Base-by-base conservation (phyloP, 2,888 invertebrate species). In the Drosophila helvetica region DNA sequence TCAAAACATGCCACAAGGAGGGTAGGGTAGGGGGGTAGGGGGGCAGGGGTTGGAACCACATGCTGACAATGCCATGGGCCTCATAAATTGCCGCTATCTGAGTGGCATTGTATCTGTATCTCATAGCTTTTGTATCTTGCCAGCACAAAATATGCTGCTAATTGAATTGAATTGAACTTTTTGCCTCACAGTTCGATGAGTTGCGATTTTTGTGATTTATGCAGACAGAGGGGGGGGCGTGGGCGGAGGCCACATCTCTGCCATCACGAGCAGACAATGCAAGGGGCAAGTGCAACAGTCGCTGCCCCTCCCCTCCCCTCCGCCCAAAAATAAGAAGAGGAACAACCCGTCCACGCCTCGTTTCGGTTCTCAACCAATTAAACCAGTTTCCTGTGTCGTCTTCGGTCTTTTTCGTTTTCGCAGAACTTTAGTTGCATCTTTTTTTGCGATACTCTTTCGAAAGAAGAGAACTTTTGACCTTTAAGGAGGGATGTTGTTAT, bases 41-140 rank as follows among this genome's bases (percentile, higher is more conserved):
- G 63, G 18, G 25, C 25, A 5, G 25, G 25, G 27, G 27, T 7
- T 27, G 45, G 56, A 58, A 60, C 81, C 82, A 79, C 78, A 81
- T 77, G 84, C 84, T 83, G 86, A 73, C 78, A 75, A 71, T 69
- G 65, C 73, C 68, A 48, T 63, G 80, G 61, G 68, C 73, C 79
- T 69, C 84, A 83, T 86, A 84, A 84, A 86, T 84, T 86, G 64
- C 64, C 54, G 74, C 73, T 84, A 81, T 81, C 86, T 76, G 67
- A 38, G 38, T 60, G 62, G 52, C 53, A 67, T 65, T 65, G 75
- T 67, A 78, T 80, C 77, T 67, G 64, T 66, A 56, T 74, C 59
- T 64, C 45, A 59, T 55, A 38, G 64, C 65, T 55, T 68, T 58
- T 61, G 63, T 60, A 61, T 73, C 65, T 69, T 66, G 63, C 63